Evolutionary conservation across 2,888 invertebrate genomes (phyloP).

Genomic region (Conistra vaccinii): DNA sequence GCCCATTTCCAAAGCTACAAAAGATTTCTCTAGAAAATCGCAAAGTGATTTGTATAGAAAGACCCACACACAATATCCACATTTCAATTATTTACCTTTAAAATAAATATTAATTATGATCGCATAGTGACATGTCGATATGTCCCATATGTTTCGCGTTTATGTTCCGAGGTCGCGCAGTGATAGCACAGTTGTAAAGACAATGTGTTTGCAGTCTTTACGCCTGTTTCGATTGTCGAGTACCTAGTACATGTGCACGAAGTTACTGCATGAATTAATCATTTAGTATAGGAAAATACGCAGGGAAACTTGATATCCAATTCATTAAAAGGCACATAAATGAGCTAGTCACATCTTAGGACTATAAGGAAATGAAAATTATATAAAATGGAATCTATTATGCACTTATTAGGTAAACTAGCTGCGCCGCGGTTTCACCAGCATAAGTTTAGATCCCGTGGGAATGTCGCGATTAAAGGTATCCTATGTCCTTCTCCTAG

Average conservation of each 20-base stretch:
- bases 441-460: no score
- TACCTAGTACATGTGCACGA: slow-evolving; percentile 19
- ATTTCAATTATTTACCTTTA: neutral
- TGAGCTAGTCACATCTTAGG: neutral
- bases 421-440: no score
- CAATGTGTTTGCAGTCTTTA: slow-evolving; percentile 36
- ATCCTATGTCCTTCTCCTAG: no score
- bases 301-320: slow-evolving; percentile 15
- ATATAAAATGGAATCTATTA: neutral
- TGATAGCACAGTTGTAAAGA: slow-evolving; percentile 51
- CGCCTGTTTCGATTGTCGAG: slow-evolving; percentile 15
- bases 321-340: neutral
- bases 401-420: neutral
- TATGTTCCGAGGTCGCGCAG: slow-evolving; percentile 35
- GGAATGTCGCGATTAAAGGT: no score
- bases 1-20: neutral
- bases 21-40: neutral
- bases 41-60: neutral
- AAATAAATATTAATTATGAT: neutral
- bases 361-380: neutral
- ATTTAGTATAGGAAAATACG: slow-evolving; percentile 33
- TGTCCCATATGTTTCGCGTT: slow-evolving; percentile 30
- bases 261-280: slow-evolving; percentile 25
- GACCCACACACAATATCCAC: neutral
- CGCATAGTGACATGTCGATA: neutral